A percentile compares a stretch with the other conserved stretches of the same genome.
Conservation (phyloP, 37 sponge, comb jelly and placozoan species). For the Bolinopsis microptera region DNA sequence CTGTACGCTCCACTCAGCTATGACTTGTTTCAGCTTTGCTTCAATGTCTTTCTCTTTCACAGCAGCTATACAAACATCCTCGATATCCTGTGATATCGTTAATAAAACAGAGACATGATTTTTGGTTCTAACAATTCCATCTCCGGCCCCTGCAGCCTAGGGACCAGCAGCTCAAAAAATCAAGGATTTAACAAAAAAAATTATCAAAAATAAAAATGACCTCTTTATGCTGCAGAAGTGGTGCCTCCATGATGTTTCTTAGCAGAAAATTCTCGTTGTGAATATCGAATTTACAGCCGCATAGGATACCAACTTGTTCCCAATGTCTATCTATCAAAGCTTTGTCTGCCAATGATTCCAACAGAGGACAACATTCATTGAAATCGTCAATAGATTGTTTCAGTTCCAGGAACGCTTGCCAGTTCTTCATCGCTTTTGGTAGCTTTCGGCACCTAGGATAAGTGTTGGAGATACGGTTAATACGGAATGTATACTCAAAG, state of each 20-base stretch:
- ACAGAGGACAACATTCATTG: conserved; percentile 92
- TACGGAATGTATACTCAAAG: not conserved
- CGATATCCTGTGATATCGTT: conserved; percentile 22
- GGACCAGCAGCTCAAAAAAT: not conserved
- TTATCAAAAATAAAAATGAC: too few relatives aligned
- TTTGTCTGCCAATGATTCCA: conserved; percentile 92
- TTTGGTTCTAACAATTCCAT: not conserved
- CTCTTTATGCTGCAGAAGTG: conserved; percentile 86
- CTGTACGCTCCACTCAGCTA: conserved; percentile 87
- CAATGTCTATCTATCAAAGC: conserved; percentile 97
- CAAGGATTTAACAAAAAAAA: not conserved
- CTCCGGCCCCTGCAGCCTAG: not conserved
- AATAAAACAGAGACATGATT: too few relatives aligned
- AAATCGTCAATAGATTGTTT: conserved; percentile 95
- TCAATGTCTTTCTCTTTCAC: conserved; percentile 99
- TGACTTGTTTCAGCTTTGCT: conserved; percentile 85
- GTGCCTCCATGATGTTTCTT: conserved; percentile 93
- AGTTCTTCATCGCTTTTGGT: conserved; percentile 95
- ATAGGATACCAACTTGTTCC: conserved; percentile 78
- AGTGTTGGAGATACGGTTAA: not conserved
- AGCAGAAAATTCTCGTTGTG: conserved; percentile 84
- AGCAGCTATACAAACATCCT: conserved; percentile 94
- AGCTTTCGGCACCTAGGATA: conserved; percentile 86
- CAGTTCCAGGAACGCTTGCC: conserved; percentile 93
- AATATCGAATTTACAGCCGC: conserved; percentile 86